Conservation (phyloP, 2,888 invertebrate species). For the Protonemura montana region DNA sequence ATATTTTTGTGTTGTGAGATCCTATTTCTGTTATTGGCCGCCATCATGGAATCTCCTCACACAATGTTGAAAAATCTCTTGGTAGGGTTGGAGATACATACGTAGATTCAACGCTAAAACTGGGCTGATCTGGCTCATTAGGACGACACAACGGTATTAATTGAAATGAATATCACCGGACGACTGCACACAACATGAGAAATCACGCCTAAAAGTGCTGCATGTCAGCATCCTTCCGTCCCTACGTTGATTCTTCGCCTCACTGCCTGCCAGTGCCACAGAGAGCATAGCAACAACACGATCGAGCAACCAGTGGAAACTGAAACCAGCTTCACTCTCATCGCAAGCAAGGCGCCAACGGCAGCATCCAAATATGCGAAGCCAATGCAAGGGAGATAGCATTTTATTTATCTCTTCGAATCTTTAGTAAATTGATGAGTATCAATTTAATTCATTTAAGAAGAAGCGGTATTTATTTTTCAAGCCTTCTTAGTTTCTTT, state of each 20-base stretch:
- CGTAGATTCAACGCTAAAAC: constrained; percentile 5
- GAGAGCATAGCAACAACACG: constrained; percentile 20
- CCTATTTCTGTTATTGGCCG: constrained; percentile 75
- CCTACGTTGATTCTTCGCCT: neutral
- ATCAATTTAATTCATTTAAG: too few relatives aligned
- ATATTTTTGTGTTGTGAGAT: constrained; percentile 83
- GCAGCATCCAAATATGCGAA: neutral
- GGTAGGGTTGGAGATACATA: neutral
- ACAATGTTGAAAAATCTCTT: constrained; percentile 45
- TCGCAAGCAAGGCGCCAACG: neutral
- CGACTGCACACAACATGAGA: neutral
- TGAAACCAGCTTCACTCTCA: constrained; percentile 12
- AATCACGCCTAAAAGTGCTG: constrained; percentile 14
- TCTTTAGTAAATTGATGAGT: too few relatives aligned
- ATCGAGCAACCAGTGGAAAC: neutral
- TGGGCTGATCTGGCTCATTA: neutral
- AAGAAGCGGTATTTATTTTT: too few relatives aligned
- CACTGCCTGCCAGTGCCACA: constrained; percentile 19
- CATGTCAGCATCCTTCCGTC: constrained; percentile 30
- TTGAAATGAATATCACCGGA: neutral
- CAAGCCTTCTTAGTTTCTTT: too few relatives aligned
- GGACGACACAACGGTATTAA: neutral
- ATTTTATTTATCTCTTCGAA: too few relatives aligned
- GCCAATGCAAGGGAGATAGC: too few relatives aligned
- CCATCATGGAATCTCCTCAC: constrained; percentile 59